Base-by-base conservation (phyloP, 2,113 vertebrate species). In the Dipodomys stephensi region DNA sequence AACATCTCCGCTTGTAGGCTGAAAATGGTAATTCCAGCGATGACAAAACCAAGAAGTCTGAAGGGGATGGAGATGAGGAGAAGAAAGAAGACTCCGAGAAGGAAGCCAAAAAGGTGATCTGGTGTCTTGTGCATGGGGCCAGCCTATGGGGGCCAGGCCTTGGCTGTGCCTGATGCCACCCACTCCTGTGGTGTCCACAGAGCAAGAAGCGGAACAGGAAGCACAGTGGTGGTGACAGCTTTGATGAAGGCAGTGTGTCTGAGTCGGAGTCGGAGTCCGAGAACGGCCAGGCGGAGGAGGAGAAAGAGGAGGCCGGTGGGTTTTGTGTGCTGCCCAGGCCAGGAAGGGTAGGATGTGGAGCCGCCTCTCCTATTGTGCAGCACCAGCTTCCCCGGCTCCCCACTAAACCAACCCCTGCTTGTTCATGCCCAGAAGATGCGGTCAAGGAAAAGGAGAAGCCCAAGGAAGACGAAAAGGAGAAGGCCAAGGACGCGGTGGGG, bases 211-310 rank as follows among this genome's bases (percentile, higher is more conserved):
- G 98, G 74, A 99, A 99, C 91, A 97, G 99, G 95, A 99, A 99
- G 95, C 98, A 96, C 80, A 99, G 99, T 1, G 98, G 98, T 0
- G 99, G 99, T 25, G 97, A 98, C 90, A 98, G 98, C 94, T 97
- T 98, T 1, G 99, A 99, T 0, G 99, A 99, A 27, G 99, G 99
- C 80, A 99, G 99, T 39, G 98, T 96, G 69, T 99, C 98, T 0
- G 99, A 98, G 74, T 99, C 99, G 0, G 99, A 99, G 69, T 99
- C 98, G 0, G 99, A 99, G 49, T 99, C 98, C 0, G 99, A 99
- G 81, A 98, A 98, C 0, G 98, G 98, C 91, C 99, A 98, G 60
- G 98, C 98, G 0, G 97, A 93, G 9, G 98, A 98, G 83, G 98
- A 98, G 30, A 98, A 98, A 32, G 98, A 98, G 20, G 97, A 97